Base-by-base conservation (phyloP, 2,888 invertebrate genomes). In the Blera fallax region DNA sequence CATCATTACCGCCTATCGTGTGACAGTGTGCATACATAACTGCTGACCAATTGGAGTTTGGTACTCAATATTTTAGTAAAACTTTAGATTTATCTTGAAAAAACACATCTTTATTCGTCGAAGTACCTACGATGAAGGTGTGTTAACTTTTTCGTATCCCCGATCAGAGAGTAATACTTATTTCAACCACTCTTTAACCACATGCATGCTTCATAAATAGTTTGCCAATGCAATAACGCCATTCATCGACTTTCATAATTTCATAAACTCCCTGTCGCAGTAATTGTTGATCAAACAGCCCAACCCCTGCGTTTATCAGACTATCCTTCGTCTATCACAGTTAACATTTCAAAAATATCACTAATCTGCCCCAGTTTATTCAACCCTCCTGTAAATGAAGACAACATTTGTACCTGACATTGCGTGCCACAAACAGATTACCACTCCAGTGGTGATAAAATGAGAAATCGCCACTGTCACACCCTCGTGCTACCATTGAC, bases 391-490 rank as follows among this genome's bases (percentile, higher is more conserved):
- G 18, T 11, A 45, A 78, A 78, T 73, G 43, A 73, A 85, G 65
- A 76, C 81, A 85, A 32, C 76, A 76, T 54, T 48, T 54, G 60
- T 60, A 72, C 54, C 72, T 77, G 72, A 77, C 85, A 80, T 85
- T 81, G 81, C 81, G 80, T 85, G 85, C 76, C 48, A 65, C 54
- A 29, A 72, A 72, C 58, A 85, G 85, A 76, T 85, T 85, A 81
- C 60, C 76, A 64, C 74, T 81, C 58, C 18, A 54, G 45, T 24
- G 81, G 85, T 72, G 85, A 76, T 81, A 85, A 81, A 80, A 81
- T 85, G 85, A 85, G 67, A 81, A 85, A 85, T 85, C 76, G 74
- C 77, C 72, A 67, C 65, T 81, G 85, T 81, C 85, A 81, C 81
- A 85, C 85, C 85, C 80, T 76, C 32, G 65, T 67, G 65, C 76